Conservation (phyloP, 2,888 invertebrate species). For the Caenorhabditis sp. region DNA sequence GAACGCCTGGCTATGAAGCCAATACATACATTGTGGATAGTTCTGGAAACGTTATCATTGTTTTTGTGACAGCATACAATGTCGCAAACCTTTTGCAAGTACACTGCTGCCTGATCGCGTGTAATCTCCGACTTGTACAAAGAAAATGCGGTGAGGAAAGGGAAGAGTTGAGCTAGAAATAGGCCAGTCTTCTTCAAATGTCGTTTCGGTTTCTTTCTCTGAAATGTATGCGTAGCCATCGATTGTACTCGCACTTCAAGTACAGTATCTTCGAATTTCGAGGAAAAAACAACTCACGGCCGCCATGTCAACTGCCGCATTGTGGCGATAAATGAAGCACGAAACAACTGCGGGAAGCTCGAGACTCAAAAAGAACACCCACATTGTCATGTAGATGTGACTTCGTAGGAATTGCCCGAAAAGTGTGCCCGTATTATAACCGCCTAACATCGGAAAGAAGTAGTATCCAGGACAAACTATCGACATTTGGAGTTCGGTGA, state of each 20-base stretch:
- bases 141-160: not conserved
- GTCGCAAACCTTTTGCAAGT: not conserved
- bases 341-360: conserved; percentile 12
- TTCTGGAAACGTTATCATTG: too few species aligned
- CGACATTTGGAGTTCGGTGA: conserved; percentile 31
- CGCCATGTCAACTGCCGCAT: conserved; percentile 8
- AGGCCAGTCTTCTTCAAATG: not conserved
- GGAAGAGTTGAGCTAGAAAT: not conserved
- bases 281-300: not conserved
- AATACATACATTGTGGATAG: conserved; percentile 24
- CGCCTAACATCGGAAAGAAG: conserved; percentile 44
- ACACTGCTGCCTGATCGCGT: not conserved
- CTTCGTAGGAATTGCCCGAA: not conserved
- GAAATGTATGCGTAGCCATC: too few species aligned
- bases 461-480: conserved; percentile 24
- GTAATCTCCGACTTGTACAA: not conserved
- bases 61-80: not conserved
- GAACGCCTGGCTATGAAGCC: conserved; percentile 8
- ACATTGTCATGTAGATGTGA: conserved; percentile 18
- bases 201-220: too few species aligned
- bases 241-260: too few species aligned
- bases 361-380: not conserved
- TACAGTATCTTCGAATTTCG: too few species aligned
- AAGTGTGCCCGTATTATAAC: conserved; percentile 14
- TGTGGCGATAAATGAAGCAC: conserved; percentile 36